Conservation (phyloP, 2,113 vertebrate genomes). For the Python bivittatus region DNA sequence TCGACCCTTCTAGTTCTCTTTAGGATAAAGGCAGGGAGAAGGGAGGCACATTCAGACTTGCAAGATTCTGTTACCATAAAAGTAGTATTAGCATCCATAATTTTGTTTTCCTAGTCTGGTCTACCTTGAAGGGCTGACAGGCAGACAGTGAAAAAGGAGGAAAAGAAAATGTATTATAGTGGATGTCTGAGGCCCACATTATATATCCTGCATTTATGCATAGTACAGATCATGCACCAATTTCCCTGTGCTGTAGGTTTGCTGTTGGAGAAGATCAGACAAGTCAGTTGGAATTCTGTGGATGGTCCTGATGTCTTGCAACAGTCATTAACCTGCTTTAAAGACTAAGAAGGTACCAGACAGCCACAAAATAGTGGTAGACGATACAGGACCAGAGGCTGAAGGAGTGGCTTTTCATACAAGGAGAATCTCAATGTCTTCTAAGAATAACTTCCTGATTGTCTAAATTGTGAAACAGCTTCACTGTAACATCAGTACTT, state of each 20-base stretch:
- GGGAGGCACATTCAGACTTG: not conserved
- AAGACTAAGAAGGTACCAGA: not conserved
- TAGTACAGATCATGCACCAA: not conserved
- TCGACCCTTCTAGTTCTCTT: not conserved
- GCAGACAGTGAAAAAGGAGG: not conserved
- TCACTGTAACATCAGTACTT: not conserved
- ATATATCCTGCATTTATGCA: not conserved
- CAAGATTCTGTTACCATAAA: not conserved
- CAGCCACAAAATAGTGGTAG: not conserved
- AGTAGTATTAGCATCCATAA: not conserved
- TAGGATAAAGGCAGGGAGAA: not conserved
- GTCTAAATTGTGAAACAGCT: constrained; percentile 22
- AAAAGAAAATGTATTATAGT: not conserved
- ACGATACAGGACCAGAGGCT: not conserved
- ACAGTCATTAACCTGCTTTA: not conserved
- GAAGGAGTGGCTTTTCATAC: not conserved
- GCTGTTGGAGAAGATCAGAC: not conserved
- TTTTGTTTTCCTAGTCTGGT: not conserved
- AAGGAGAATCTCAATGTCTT: not conserved
- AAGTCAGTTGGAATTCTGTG: not conserved
- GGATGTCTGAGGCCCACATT: not conserved
- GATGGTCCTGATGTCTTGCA: not conserved
- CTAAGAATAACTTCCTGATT: not conserved
- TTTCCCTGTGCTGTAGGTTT: not conserved
- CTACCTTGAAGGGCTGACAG: not conserved